Conservation (phyloP, 2,888 invertebrate species). For the Halictus ligatus region DNA sequence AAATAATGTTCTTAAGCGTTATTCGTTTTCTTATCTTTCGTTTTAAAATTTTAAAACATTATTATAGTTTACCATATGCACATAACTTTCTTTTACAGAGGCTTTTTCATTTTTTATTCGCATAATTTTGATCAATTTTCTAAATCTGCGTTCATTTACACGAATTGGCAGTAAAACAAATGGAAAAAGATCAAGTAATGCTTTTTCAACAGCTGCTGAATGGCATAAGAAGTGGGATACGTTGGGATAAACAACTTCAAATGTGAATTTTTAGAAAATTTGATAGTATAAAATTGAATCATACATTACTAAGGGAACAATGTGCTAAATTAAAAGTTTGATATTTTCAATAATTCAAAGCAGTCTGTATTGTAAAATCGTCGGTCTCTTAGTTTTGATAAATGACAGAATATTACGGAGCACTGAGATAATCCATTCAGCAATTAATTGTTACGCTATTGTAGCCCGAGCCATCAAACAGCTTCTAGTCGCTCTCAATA, state of each 20-base stretch:
- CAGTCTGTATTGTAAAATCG: slow-evolving; percentile 32
- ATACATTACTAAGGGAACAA: not conserved
- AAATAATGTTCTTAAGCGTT: slow-evolving; percentile 38
- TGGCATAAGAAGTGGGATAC: no score
- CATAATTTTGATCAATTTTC: not conserved
- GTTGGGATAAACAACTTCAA: not conserved
- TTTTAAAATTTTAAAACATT: not conserved
- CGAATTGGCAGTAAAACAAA: not conserved
- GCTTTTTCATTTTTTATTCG: not conserved
- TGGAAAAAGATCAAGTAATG: not conserved
- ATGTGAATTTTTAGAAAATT: not conserved
- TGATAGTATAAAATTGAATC: not conserved
- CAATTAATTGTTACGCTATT: slow-evolving; percentile 77
- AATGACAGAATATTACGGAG: slow-evolving; percentile 66
- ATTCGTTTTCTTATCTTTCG: not conserved
- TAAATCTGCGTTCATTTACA: not conserved
- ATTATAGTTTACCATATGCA: no score
- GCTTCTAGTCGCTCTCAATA: slow-evolving; percentile 70
- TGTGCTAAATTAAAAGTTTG: not conserved
- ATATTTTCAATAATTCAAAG: not conserved
- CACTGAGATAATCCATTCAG: slow-evolving; percentile 64
- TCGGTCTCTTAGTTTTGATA: slow-evolving; percentile 53
- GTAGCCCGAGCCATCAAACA: slow-evolving; percentile 67
- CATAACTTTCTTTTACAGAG: not conserved
- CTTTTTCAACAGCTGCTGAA: not conserved